Evolutionary conservation across 2,888 invertebrate genomes (phyloP).

Genomic region (Pherbina coryleti): DNA sequence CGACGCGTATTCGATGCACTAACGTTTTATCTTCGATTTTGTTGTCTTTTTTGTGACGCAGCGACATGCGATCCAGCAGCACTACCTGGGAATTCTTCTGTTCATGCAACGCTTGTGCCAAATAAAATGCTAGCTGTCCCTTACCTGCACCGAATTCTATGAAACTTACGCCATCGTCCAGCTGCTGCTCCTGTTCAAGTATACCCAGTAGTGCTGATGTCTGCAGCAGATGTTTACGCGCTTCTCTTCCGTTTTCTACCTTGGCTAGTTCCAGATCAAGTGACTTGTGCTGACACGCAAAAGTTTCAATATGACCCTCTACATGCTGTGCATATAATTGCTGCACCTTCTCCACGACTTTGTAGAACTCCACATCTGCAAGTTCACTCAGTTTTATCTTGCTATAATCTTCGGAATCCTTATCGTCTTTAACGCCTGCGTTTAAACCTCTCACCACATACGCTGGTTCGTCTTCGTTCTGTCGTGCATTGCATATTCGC

Average conservation of each 20-base stretch:
- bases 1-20: conserved; percentile 80
- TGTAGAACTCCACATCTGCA: conserved; percentile 63
- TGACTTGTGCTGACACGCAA: conserved; percentile 69
- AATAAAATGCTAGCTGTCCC: conserved; percentile 85
- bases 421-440: conserved; percentile 52
- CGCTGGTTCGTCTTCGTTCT: conserved; percentile 70
- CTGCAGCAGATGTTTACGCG: conserved; percentile 82
- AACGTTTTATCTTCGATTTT: conserved; percentile 71
- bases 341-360: conserved; percentile 70
- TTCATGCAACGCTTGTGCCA: conserved; percentile 73
- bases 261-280: conserved; percentile 72
- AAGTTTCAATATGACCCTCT: conserved; percentile 66
- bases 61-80: conserved; percentile 83
- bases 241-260: conserved; percentile 74
- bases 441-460: conserved; percentile 64
- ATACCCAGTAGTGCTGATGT: conserved; percentile 82
- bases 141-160: conserved; percentile 93
- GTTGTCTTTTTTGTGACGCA: conserved; percentile 85
- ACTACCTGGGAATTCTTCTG: conserved; percentile 74
- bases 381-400: conserved; percentile 68
- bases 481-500: conserved; percentile 79
- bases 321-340: conserved; percentile 65
- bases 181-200: conserved; percentile 74
- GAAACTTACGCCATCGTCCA: conserved; percentile 77
- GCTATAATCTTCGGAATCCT: conserved; percentile 34